These are phyloP conservation scores for Pachypanchax playfairii DNA, from an alignment of 2,113 vertebrate genomes.

Conservation along the genomic window DNA sequence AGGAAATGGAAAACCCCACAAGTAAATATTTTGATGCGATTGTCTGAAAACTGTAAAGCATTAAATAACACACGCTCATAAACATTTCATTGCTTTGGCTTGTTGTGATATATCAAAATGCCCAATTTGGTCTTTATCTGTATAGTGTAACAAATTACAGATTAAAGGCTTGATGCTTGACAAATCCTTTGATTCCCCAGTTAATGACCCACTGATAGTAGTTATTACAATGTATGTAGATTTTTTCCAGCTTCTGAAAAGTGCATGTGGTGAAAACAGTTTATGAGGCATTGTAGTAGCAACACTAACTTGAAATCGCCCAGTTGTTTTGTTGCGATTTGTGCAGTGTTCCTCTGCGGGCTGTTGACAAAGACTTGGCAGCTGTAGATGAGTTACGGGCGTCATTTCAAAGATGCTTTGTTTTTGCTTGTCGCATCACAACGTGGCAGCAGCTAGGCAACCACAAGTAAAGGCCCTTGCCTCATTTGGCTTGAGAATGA, in stretches of 20 bases:
- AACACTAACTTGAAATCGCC: conserved; percentile 17
- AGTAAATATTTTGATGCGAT: conserved; percentile 59
- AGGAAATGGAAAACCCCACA: conserved; percentile 58
- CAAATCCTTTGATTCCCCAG: conserved; percentile 9
- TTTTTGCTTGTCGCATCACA: conserved; percentile 42
- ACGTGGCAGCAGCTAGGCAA: conserved; percentile 44
- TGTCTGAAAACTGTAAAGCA: conserved; percentile 55
- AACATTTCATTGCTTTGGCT: conserved; percentile 52
- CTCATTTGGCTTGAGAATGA: conserved; percentile 44
- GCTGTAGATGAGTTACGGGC: conserved; percentile 42
- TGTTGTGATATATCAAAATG: conserved; percentile 46
- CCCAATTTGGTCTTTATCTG: conserved; percentile 55
- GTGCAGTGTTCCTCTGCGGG: conserved; percentile 12
- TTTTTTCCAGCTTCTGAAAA: conserved; percentile 12
- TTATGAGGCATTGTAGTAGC: not conserved
- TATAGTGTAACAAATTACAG: conserved; percentile 52
- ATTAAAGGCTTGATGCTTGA: conserved; percentile 41
- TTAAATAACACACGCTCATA: conserved; percentile 57
- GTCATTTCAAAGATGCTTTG: conserved; percentile 30
- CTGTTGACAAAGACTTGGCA: conserved; percentile 51
- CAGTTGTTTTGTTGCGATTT: conserved; percentile 39
- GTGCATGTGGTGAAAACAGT: conserved; percentile 2
- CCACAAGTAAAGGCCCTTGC: conserved; percentile 34
- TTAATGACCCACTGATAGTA: conserved; percentile 38
- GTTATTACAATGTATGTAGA: conserved; percentile 9